Evolutionary conservation across 2,113 vertebrate species (phyloP).

Genomic region (Podocnemis expansa): DNA sequence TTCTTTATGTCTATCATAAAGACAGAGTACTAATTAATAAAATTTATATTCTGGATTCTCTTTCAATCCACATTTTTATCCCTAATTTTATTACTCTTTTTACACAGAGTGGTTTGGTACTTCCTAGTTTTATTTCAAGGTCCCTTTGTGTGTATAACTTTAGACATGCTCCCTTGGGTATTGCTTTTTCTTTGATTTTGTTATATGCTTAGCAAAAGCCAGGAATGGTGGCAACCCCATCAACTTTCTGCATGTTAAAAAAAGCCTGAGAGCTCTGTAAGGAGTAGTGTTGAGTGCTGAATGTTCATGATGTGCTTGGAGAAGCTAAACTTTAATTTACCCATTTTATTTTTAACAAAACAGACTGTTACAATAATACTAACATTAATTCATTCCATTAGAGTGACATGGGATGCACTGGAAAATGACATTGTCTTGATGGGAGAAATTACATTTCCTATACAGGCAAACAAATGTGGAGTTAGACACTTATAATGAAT

Average conservation of each 20-base stretch:
- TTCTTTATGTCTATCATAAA: not conserved
- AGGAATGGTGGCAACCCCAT: not conserved
- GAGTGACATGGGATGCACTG: constrained; percentile 24
- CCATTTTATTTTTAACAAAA: constrained; percentile 43
- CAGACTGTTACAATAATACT: constrained; percentile 30
- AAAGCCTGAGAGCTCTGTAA: not conserved
- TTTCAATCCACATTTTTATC: not conserved
- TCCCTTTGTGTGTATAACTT: not conserved
- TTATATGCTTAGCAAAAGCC: not conserved
- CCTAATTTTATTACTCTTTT: not conserved
- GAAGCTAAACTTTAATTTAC: constrained; percentile 25
- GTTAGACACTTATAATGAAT: not conserved
- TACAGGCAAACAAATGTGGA: constrained; percentile 34
- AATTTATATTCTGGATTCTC: not conserved
- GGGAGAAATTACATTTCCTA: constrained; percentile 28
- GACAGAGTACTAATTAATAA: not conserved
- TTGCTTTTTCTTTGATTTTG: not conserved
- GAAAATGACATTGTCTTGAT: constrained; percentile 43
- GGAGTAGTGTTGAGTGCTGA: not conserved
- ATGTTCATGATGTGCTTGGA: not conserved
- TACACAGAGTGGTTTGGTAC: not conserved
- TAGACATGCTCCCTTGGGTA: not conserved
- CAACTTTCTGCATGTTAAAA: not conserved
- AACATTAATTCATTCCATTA: constrained; percentile 20
- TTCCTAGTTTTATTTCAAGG: not conserved